These are phyloP conservation scores for Crepidodera aurea DNA, from an alignment of 2,888 invertebrate genomes.

Conservation along the genomic window DNA sequence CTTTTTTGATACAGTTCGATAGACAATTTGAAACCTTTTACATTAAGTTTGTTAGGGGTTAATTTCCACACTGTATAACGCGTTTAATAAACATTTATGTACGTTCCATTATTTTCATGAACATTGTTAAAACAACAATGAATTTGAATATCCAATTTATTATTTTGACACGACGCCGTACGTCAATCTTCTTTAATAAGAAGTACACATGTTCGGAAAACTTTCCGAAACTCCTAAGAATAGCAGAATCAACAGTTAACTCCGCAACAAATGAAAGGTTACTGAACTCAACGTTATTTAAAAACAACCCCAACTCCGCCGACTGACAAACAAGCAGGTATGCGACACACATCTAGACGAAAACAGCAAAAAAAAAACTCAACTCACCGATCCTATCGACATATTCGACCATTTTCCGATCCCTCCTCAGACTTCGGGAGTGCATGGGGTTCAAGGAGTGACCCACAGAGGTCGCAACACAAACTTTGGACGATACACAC, in stretches of 20 bases:
- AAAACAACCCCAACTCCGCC: slow-evolving; percentile 5
- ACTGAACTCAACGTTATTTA: slow-evolving; percentile 3
- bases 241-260: slow-evolving; percentile 4
- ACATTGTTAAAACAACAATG: too few relatives aligned
- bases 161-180: too few relatives aligned
- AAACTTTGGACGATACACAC: slow-evolving; percentile 22
- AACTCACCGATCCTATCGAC: slow-evolving; percentile 59
- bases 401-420: slow-evolving; percentile 54
- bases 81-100: too few relatives aligned
- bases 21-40: too few relatives aligned
- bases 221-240: not conserved
- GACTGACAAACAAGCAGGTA: slow-evolving; percentile 13
- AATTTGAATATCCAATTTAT: too few relatives aligned
- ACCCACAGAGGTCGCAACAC: slow-evolving; percentile 43
- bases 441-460: slow-evolving; percentile 39
- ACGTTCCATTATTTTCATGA: too few relatives aligned
- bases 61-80: too few relatives aligned
- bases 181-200: too few relatives aligned
- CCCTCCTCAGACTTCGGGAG: slow-evolving; percentile 28
- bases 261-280: slow-evolving; percentile 6
- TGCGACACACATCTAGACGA: slow-evolving; percentile 13
- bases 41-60: too few relatives aligned
- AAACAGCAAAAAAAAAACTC: slow-evolving; percentile 1
- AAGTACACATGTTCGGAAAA: not conserved
- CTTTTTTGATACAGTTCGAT: too few relatives aligned